Base-by-base conservation (phyloP, 2,888 invertebrate genomes). In the Caenorhabditis parvicauda region DNA sequence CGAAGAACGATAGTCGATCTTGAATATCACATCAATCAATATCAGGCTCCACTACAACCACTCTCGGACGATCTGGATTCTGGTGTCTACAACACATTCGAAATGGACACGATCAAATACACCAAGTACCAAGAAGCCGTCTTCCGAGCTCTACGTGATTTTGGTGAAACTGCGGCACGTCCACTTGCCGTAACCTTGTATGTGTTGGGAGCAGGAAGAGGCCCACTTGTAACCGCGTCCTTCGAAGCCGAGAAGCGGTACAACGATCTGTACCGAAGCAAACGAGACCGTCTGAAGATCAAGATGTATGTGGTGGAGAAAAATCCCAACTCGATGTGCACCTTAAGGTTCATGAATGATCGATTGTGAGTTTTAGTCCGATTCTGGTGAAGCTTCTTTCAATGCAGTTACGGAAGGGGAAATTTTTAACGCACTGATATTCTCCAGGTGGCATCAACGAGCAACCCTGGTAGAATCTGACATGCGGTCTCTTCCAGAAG, bases 51-150 rank as follows among this genome's bases (percentile, higher is more conserved):
- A 2, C 84, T 94, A 47, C 92, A 98, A 84, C 98, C 98, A 0
- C 84, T 98, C 4, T 89, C 90, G 81, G 95, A 98, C 81, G 92
- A 98, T 83, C 86, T 99, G 58, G 94, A 95, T 82, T 90, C 91
- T 12, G 89, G 90, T 77, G 93, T 95, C 0, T 99, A 99, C 82
- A 94, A 95, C 85, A 89, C 92, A 22, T 99, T 99, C 84, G 98
- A 99, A 83, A 91, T 90, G 81, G 98, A 99, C 85, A 92, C 92
- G 12, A 86, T 92, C 2, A 98, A 99, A 82, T 98, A 98, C 83
- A 45, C 46, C 3, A 50, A 49, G 42, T 72, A 72, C 48, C 56
- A 59, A 24, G 65, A 67, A 22, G 75, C 75, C 1, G 55, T 71
- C 0, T 53, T 56, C 2, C 39, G 44, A 4, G 69, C 67, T 7